Evolutionary conservation across 2,113 vertebrate species (phyloP), one percentile per base, ranked within the genome.

Genomic region (Zosterops japonicus): DNA sequence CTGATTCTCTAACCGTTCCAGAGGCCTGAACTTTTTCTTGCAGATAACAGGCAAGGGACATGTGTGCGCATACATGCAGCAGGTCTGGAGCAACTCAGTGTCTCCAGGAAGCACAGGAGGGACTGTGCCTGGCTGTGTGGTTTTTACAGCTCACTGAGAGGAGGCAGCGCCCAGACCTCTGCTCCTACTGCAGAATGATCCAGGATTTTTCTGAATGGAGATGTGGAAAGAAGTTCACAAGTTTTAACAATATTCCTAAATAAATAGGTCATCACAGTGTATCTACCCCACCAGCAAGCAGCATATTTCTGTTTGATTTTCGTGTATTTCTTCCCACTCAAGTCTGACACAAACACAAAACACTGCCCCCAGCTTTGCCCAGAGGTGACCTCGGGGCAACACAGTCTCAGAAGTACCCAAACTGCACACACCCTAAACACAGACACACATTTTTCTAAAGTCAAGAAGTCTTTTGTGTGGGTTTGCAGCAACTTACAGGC

Each of bases 391-490:
- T 74, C 63, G 65, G 87, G 83, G 95, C 94, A 77, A 39, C 50
- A 70, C 7, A 67, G 55, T 8, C 88, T 96, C 63, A 96, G 82
- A 97, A 90, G 83, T 64, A 95, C 53, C 91, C 65, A 71, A 81
- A 81, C 17, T 84, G 93, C 93, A 89, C 95, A 96, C 94, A 76
- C 93, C 91, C 89, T 94, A 97, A 97, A 94, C 93, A 96, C 2
- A 95, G 83, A 86, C 76, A 55, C 10, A 56, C 77, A 95, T 96
- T 96, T 94, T 96, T 95, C 70, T 71, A 68, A 55, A 95, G 86
- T 82, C 47, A 49, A 94, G 72, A 91, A 96, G 63, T 60, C 93
- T 97, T 97, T 97, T 91, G 77, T 95, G 96, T 96, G 96, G 95
- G 87, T 91, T 96, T 93, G 57, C 65, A 87, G 87, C 8, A 28